Evolutionary conservation across 2,888 invertebrate species (phyloP).

Genomic region (Pristionchus japonicus): DNA sequence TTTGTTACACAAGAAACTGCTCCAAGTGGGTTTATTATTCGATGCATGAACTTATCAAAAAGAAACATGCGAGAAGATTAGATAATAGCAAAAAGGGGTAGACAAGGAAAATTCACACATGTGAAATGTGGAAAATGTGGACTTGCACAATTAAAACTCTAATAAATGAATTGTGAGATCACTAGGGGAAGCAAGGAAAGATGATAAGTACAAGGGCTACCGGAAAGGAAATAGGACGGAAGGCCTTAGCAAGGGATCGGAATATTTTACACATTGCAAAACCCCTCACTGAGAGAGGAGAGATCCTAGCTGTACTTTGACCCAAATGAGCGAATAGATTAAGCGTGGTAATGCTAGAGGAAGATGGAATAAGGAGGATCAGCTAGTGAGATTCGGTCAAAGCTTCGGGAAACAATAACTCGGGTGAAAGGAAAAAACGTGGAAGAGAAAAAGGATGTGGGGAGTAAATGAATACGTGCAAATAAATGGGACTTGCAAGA

Average conservation of each 20-base stretch:
- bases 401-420: background rate
- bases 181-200: background rate
- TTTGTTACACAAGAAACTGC: background rate
- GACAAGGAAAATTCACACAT: background rate
- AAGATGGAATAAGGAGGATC: background rate
- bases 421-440: background rate
- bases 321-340: too few relatives aligned
- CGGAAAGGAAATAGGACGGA: background rate
- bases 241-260: too few relatives aligned
- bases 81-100: background rate
- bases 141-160: background rate
- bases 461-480: background rate
- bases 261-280: background rate
- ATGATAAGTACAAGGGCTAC: background rate
- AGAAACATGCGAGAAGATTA: background rate
- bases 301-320: background rate
- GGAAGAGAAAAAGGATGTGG: background rate
- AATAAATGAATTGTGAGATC: slow-evolving; percentile 1
- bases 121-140: background rate
- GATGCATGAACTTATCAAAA: slow-evolving; percentile 1
- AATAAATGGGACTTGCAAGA: background rate
- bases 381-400: too few relatives aligned
- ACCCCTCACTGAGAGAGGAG: background rate
- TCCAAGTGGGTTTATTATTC: slow-evolving; percentile 10
- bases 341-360: background rate